Percentiles rank a stretch among this genome's conserved stretches.
These are phyloP conservation scores for Malurus cyaneus DNA, from an alignment of 2,113 vertebrate species.

Conservation along the genomic window DNA sequence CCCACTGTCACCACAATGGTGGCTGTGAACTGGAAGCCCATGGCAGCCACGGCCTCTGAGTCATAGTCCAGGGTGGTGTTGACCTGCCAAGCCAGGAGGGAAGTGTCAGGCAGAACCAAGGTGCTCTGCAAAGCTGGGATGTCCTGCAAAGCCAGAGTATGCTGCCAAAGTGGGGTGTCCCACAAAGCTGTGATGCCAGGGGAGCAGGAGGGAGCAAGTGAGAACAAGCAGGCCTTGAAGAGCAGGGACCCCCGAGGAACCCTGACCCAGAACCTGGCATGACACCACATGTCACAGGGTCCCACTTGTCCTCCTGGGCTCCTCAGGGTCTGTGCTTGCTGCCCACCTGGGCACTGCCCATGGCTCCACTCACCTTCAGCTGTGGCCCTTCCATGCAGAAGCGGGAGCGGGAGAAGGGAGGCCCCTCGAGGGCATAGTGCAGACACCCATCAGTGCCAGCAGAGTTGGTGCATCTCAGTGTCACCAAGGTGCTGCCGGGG, in stretches of 20 bases:
- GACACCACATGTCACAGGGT: background rate
- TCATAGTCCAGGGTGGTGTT: constrained; percentile 69
- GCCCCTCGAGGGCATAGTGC: constrained; percentile 38
- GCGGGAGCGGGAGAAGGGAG: background rate
- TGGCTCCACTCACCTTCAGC: constrained; percentile 42
- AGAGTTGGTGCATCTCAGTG: constrained; percentile 42
- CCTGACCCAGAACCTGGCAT: accelerated
- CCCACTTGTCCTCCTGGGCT: background rate
- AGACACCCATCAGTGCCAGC: background rate
- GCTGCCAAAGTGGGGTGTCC: background rate
- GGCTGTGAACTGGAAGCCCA: constrained; percentile 59
- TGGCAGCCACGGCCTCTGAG: background rate
- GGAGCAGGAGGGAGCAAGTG: background rate
- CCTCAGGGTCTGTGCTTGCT: accelerated
- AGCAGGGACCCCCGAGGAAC: background rate
- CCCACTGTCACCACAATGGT: constrained; percentile 66
- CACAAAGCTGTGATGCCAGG: accelerated
- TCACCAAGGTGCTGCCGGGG: constrained; percentile 18
- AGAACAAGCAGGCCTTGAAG: background rate
- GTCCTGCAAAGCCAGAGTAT: background rate
- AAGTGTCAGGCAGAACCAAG: background rate
- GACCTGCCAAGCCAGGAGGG: background rate
- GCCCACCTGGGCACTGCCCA: background rate
- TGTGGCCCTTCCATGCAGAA: constrained; percentile 50
- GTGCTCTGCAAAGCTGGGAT: background rate